Percentiles rank a stretch among this genome's conserved stretches.
Evolutionary conservation across 2,113 vertebrate species (phyloP).

Genomic region (Acanthisitta chloris): DNA sequence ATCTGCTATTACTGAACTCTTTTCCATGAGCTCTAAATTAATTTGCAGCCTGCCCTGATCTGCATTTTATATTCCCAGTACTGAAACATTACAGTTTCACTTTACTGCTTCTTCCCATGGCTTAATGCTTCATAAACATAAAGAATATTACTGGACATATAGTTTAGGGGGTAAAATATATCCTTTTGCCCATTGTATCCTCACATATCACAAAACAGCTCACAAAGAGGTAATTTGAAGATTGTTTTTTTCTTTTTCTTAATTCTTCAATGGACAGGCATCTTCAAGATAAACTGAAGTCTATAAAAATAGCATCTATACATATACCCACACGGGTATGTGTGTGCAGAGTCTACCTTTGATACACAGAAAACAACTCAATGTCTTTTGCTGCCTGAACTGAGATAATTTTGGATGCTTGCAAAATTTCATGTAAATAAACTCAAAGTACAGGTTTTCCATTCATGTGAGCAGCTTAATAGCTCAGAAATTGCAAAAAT

Average conservation of each 20-base stretch:
- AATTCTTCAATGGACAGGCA: not conserved
- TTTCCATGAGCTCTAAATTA: not conserved
- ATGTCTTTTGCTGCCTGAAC: not conserved
- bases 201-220: not conserved
- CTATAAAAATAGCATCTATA: not conserved
- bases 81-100: not conserved
- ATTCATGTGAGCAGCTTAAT: not conserved
- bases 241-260: not conserved
- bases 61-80: not conserved
- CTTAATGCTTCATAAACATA: not conserved
- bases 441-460: not conserved
- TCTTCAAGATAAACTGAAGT: not conserved
- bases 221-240: not conserved
- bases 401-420: not conserved
- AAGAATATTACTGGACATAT: not conserved
- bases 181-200: not conserved
- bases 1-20: not conserved
- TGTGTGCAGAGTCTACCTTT: not conserved
- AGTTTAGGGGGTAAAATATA: accelerated
- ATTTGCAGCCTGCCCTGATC: not conserved
- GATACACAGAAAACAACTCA: not conserved
- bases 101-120: not conserved
- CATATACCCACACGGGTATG: not conserved
- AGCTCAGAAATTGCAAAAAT: not conserved
- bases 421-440: not conserved